A percentile compares a stretch with the other conserved stretches of the same genome.
Evolutionary conservation across 1,140 invertebrate species (phyloP).

Genomic region (Trialeurodes vaporariorum): DNA sequence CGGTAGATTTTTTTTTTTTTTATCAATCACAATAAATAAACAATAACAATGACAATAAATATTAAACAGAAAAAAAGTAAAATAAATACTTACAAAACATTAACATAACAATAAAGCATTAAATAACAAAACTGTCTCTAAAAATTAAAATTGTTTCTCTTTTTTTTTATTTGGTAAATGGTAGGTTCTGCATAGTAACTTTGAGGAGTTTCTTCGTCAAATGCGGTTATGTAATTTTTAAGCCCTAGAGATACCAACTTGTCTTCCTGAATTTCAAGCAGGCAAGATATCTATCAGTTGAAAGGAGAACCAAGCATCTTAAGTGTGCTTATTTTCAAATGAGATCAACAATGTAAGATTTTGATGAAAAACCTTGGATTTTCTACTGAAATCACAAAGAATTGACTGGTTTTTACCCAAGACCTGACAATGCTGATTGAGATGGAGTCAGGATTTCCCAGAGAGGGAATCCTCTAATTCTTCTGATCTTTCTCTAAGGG

Average conservation of each 20-base stretch:
- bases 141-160: background rate
- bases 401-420: too few species aligned
- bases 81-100: conserved; percentile 1
- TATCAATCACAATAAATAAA: background rate
- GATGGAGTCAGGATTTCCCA: too few species aligned
- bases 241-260: background rate
- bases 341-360: too few species aligned
- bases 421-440: too few species aligned
- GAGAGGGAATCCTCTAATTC: too few species aligned
- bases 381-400: too few species aligned
- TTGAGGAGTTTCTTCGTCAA: background rate
- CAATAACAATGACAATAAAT: background rate
- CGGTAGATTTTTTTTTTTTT: background rate
- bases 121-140: background rate
- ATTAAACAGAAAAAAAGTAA: background rate
- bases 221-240: background rate
- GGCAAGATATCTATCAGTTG: background rate
- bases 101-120: conserved; percentile 1
- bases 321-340: background rate
- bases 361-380: too few species aligned
- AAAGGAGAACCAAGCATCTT: background rate
- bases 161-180: background rate
- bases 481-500: too few species aligned
- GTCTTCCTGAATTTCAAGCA: background rate
- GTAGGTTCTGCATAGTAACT: too few species aligned